Conservation (phyloP, 1,140 invertebrate species). For the Heliconius eleuchia region DNA sequence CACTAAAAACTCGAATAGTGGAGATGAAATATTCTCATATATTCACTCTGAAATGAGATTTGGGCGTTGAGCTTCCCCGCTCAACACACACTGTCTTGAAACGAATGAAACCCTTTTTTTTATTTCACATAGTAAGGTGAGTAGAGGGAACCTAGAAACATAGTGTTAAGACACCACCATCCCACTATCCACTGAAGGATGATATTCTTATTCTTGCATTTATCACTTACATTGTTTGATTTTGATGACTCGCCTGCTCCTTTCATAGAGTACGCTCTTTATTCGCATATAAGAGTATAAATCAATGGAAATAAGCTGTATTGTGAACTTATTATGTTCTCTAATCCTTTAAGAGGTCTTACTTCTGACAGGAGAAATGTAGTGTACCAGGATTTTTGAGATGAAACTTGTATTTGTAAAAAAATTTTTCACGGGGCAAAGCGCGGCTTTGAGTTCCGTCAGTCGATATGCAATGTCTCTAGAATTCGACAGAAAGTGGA, state of each 20-base stretch:
- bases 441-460: background rate
- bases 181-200: no score
- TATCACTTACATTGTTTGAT: background rate
- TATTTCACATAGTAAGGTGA: no score
- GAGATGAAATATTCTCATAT: no score
- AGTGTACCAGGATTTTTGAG: slow-evolving; percentile 45
- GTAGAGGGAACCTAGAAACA: no score
- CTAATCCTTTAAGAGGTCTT: slow-evolving; percentile 72
- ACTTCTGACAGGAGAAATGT: slow-evolving; percentile 54
- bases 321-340: slow-evolving; percentile 68
- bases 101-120: no score
- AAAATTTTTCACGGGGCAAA: background rate
- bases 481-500: background rate
- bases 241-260: slow-evolving; percentile 53
- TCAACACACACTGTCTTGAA: no score
- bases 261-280: slow-evolving; percentile 56
- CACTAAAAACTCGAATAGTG: no score
- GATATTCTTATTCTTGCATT: background rate
- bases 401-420: slow-evolving; percentile 20
- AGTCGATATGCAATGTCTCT: background rate
- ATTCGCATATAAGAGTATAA: slow-evolving; percentile 68
- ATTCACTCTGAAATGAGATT: no score
- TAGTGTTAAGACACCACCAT: no score
- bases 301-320: slow-evolving; percentile 62
- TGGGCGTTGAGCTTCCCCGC: no score